Base-by-base conservation (phyloP, 2,888 invertebrate species). In the Melangyna quadrimaculata region DNA sequence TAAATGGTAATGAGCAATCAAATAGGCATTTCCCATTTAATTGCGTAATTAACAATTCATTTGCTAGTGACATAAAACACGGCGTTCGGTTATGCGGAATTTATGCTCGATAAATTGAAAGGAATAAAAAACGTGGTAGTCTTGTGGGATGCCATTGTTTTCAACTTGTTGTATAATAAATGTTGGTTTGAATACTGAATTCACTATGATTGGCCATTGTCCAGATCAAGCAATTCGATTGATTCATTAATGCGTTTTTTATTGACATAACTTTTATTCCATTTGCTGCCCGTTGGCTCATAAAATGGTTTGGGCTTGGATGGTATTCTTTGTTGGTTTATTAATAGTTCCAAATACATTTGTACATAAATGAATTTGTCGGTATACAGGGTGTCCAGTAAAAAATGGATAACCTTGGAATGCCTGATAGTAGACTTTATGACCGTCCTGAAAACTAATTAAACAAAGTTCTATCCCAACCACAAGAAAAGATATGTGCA, bases 11-110 rank as follows among this genome's bases (percentile, higher is more conserved):
- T 81, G 86, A 77, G 84, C 81, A 77, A 86, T 86, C 81, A 86
- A 86, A 86, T 86, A 81, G 73, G 81, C 86, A 86, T 86, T 86
- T 86, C 63, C 81, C 81, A 81, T 87, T 81, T 82, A 87, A 87
- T 82, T 87, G 84, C 82, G 78, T 82, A 87, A 87, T 87, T 87
- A 87, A 87, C 87, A 87, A 87, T 87, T 87, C 78, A 87, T 87
- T 87, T 87, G 87, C 59, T 87, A 61, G 87, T 87, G 87, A 87
- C 87, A 82, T 80, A 78, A 82, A 87, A 82, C 86, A 86, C 67
- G 81, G 77, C 73, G 61, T 86, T 78, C 48, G 81, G 80, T 86
- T 81, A 80, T 86, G 77, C 73, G 81, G 77, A 81, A 86, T 86
- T 81, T 81, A 86, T 86, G 81, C 77, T 70, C 70, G 69, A 73